Evolutionary conservation across 2,113 vertebrate genomes (phyloP), one percentile per base, ranked within the genome.

Genomic region (Protobothrops flavoviridis): DNA sequence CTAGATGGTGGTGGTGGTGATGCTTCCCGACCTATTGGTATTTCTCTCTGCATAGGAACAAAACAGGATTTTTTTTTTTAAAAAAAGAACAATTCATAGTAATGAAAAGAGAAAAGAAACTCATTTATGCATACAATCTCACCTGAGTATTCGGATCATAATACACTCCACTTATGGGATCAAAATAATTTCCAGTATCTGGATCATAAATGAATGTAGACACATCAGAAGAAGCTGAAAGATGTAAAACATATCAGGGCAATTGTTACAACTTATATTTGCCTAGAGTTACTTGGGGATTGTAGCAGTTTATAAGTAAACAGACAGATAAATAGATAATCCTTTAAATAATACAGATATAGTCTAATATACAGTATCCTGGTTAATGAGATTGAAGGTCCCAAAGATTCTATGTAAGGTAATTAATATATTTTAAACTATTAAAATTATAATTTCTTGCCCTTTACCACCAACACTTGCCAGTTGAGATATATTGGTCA

Each of bases 111-210:
- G 1, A 10, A 45, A 0, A 6, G 39, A 21, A n/a, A 92, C 61
- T 88, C 1, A 26, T 85, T 90, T 1, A 23, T 88, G 59, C 33
- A 57, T 57, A 90, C 0, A 0, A 57, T 94, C 98, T 98, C 95
- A 99, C 99, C 98, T 99, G 98, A 33, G 98, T 99, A 95, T 97
- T 98, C 1, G 98, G 98, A 94, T 99, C 99, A 91, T 99, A 99
- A 94, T 99, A 99, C 20, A 99, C 97, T 7, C 98, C 99, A 13
- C 99, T 99, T 97, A 99, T 98, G 0, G 99, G 99, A 94, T 99
- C 99, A 0, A 99, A 99, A 97, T 99, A 99, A 97, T 99, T 99
- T 93, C 99, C 99, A 74, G 99, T 99, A 20, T 99, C 99, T 95
- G 99, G 98, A 95, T 99, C 99, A 81, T 98, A 99, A 93, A 99